Evolutionary conservation across 1,140 invertebrate species (phyloP).

Genomic region (Leptinotarsa lineolata): DNA sequence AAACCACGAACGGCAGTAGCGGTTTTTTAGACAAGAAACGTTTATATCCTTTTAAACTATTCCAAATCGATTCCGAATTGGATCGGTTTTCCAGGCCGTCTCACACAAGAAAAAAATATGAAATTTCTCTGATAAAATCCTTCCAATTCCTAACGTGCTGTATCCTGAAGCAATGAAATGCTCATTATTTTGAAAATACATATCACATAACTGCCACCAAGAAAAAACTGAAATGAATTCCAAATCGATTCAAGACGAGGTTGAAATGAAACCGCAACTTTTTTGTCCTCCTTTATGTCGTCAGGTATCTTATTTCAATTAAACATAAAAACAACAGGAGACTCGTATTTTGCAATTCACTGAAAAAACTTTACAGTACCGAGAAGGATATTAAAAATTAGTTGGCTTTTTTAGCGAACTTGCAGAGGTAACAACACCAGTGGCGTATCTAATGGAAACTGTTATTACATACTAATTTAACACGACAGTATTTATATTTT

Average conservation of each 20-base stretch:
- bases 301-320: conserved; percentile 5
- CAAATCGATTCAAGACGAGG: conserved; percentile 5
- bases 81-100: no score
- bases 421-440: not conserved
- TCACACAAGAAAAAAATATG: no score
- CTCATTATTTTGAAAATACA: conserved; percentile 4
- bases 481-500: no score
- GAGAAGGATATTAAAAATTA: conserved; percentile 9
- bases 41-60: no score
- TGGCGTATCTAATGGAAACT: not conserved
- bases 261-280: conserved; percentile 8
- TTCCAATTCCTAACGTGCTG: no score
- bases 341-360: conserved; percentile 8
- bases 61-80: no score
- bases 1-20: no score
- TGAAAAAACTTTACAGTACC: not conserved
- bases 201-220: not conserved
- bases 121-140: no score
- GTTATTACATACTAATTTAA: no score
- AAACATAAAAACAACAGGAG: conserved; percentile 6
- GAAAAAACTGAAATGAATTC: not conserved
- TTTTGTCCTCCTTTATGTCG: conserved; percentile 2
- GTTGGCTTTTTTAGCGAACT: conserved; percentile 2
- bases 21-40: no score
- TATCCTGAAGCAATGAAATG: not conserved